Base-by-base conservation (phyloP, 1,140 invertebrate species). In the Tetragonula clypearis region DNA sequence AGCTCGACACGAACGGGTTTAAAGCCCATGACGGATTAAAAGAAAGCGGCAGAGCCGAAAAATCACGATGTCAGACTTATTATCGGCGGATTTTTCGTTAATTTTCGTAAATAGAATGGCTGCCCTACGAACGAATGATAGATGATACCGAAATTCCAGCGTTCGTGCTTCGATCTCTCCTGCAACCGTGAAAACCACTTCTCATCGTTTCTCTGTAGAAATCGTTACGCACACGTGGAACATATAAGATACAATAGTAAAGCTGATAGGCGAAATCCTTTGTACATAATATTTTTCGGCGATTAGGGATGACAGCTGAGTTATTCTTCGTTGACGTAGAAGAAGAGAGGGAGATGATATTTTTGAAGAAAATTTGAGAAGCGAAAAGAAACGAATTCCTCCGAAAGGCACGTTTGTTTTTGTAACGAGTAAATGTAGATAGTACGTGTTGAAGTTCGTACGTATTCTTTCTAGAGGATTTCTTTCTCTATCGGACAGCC, bases 1-100 rank as follows among this genome's bases (percentile, higher is more conserved):
- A 76, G 82, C 85, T 90, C 82, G 82, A 78, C 85, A 75, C 83
- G 90, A 92, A 92, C 91, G 92, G 90, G 90, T 92, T 30, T 91
- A 90, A 92, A 90, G 91, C 87, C 91, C 90, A 87, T 86, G 83
- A 91, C 92, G 93, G 92, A 94, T 94, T 94, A 94, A 93, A 49
- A 92, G 92, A 90, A 92, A 90, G 89, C 30, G 30, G 87, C 86
- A 79, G 80, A 80, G 80, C 88, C 86, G 73, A 81, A 90, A 89
- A 90, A 92, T 93, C 92, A 91, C 89, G 90, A 41, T 41, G 41
- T 41, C 90, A 88, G 90, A 93, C 92, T 92, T 91, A 91, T 83
- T 84, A 65, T 73, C 79, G 62, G 76, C 56, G 77, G 87, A 82
- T 89, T 80, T 86, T 86, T 82, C 3, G 2, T 23, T 23, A 85